Evolutionary conservation across 2,888 invertebrate genomes (phyloP), one percentile per base, ranked within the genome.

Genomic region (Ecliptopera silaceata): DNA sequence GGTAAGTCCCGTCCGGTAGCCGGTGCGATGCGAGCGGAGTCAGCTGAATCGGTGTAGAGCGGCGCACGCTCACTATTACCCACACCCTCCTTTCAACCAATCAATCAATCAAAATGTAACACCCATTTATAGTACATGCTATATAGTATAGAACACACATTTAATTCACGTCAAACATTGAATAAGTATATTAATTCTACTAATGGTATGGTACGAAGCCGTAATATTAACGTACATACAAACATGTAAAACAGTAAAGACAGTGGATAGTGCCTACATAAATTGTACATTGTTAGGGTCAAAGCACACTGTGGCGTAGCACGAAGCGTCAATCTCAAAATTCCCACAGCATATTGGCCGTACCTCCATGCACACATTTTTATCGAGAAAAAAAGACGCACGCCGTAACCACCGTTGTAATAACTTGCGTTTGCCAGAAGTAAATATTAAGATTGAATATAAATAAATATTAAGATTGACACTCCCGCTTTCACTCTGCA

Each of bases 241-340:
- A 63, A 61, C 61, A 64, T 63, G 61, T 58, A 56, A 61, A 61
- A 61, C 63, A 61, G 63, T 66, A 31, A 61, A 63, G 59, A 64
- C 66, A 65, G 56, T 49, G 57, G 57, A 59, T 62, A 51, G 56
- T 54, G 51, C 70, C 67, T 65, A 63, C 68, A 66, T 64, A 70
- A 60, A 63, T 69, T 65, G 70, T 70, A 66, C 63, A 61, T 66
- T 63, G n/a, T n/a, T n/a, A n/a, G n/a, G n/a, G n/a, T n/a, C n/a
- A n/a, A n/a, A n/a, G n/a, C n/a, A n/a, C n/a, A n/a, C n/a, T n/a
- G n/a, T n/a, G n/a, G n/a, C n/a, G n/a, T n/a, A n/a, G n/a, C n/a
- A n/a, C n/a, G n/a, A n/a, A n/a, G n/a, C n/a, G n/a, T n/a, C n/a
- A n/a, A n/a, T n/a, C n/a, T n/a, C n/a, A n/a, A n/a, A n/a, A n/a